Base-by-base conservation (phyloP, 2,888 invertebrate genomes). In the Adelognathus sp. region DNA sequence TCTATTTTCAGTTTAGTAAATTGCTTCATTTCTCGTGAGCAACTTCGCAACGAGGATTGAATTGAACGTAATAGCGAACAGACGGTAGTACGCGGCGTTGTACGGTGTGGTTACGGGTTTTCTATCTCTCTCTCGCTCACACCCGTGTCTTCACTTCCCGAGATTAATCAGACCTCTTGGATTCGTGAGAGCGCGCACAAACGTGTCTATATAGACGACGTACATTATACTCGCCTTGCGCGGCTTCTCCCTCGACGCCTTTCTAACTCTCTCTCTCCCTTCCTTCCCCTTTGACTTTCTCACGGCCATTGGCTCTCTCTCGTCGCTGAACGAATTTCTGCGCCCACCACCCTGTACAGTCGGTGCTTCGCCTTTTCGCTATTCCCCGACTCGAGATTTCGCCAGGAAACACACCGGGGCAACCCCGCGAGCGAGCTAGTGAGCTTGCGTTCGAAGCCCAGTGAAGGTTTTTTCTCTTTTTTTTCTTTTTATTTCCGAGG, bases 401-500 rank as follows among this genome's bases (percentile, higher is more conserved):
- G 39, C 71, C 52, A 27, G 58, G n/a, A n/a, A 46, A 36, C 39
- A 11, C 6, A 54, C 21, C 33, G 46, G 31, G 18, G 33, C 36
- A 75, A 60, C 36, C 60, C 71, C 46, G 24, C 41, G 52, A 66
- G 36, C n/a, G n/a, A n/a, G n/a, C n/a, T n/a, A n/a, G n/a, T n/a
- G n/a, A n/a, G n/a, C n/a, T n/a, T n/a, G n/a, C 76, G 73, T 79
- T 66, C 66, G 54, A 66, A 76, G 73, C 69, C 11, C 54, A 36
- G 74, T 81, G 77, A 70, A 77, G 77, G 69, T 80, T 58, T n/a
- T n/a, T n/a, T n/a, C n/a, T n/a, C n/a, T n/a, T n/a, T n/a, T n/a
- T n/a, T n/a, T n/a, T n/a, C n/a, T n/a, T n/a, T 88, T 88, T 86
- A 86, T 86, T 86, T 85, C 84, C 84, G 82, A 87, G 87, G 89